These are phyloP conservation scores for Myopa tessellatipennis DNA, from an alignment of 2,888 invertebrate species.

Conservation along the genomic window DNA sequence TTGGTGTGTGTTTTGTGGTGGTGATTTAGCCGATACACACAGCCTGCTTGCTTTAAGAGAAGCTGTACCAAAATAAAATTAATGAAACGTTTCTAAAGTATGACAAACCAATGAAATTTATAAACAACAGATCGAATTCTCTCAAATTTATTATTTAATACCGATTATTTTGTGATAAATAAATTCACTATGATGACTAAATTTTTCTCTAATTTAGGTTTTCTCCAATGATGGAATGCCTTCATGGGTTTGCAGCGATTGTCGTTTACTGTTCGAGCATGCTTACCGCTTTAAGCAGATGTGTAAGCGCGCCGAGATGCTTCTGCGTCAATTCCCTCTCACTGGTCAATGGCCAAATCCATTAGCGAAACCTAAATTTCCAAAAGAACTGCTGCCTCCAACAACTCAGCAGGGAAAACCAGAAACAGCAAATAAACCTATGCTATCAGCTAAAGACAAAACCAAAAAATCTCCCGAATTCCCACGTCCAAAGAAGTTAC, in stretches of 20 bases:
- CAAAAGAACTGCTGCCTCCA: conserved; percentile 60
- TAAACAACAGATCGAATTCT: too few species aligned
- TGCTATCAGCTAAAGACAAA: neutral
- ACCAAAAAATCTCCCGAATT: conserved; percentile 43
- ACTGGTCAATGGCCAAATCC: conserved; percentile 73
- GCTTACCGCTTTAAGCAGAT: conserved; percentile 81
- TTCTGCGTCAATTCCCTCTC: conserved; percentile 76
- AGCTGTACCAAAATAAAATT: too few species aligned
- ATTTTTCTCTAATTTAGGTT: conserved; percentile 53
- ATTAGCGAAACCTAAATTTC: conserved; percentile 68
- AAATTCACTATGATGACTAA: too few species aligned
- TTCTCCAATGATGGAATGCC: conserved; percentile 77
- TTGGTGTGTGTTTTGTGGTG: too few species aligned
- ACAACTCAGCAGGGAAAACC: conserved; percentile 16
- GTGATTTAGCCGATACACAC: conserved; percentile 20
- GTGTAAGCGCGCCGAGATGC: conserved; percentile 80
- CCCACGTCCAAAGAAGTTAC: conserved; percentile 48
- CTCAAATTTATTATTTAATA: too few species aligned
- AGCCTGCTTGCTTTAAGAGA: neutral
- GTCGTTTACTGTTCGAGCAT: conserved; percentile 76
- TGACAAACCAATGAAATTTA: too few species aligned
- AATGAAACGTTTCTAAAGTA: too few species aligned
- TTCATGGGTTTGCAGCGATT: conserved; percentile 76
- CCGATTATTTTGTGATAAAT: too few species aligned
- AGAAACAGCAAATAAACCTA: neutral